Percentiles rank a stretch among this genome's conserved stretches.
Conservation (phyloP, 2,888 invertebrate species). For the Tiphia femorata region DNA sequence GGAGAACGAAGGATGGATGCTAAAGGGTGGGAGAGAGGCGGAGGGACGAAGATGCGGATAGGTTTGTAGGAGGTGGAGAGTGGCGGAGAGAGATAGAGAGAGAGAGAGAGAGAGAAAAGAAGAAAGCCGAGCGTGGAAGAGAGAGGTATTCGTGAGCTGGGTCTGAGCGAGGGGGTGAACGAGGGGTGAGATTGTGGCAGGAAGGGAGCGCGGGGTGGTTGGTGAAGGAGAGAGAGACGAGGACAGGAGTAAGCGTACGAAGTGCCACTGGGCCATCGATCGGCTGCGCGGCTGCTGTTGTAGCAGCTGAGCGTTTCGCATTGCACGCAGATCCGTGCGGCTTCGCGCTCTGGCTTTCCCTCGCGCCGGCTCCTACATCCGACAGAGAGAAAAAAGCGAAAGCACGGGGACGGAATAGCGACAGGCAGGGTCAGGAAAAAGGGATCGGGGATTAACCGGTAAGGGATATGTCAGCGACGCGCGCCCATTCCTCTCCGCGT, state of each 20-base stretch:
- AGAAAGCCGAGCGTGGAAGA: too few species aligned
- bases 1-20: background rate
- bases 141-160: too few species aligned
- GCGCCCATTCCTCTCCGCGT: background rate
- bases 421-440: conserved; percentile 13
- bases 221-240: conserved; percentile 9
- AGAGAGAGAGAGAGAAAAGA: too few species aligned
- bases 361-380: background rate
- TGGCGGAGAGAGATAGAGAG: too few species aligned
- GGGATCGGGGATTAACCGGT: conserved; percentile 8
- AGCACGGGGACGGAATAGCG: conserved; percentile 2
- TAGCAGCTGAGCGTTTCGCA: conserved; percentile 54
- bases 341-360: conserved; percentile 7
- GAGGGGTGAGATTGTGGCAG: too few species aligned
- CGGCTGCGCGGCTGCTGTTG: conserved; percentile 53
- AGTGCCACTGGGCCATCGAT: conserved; percentile 63
- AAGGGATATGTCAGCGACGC: background rate
- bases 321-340: conserved; percentile 40
- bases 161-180: too few species aligned
- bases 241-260: conserved; percentile 21
- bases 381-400: conserved; percentile 4
- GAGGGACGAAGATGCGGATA: too few species aligned
- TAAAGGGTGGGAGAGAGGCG: conserved; percentile 13
- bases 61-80: too few species aligned
- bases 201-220: too few species aligned